Evolutionary conservation across 2,113 vertebrate genomes (phyloP), one percentile per base, ranked within the genome.

Genomic region (Acanthochromis polyacanthus): DNA sequence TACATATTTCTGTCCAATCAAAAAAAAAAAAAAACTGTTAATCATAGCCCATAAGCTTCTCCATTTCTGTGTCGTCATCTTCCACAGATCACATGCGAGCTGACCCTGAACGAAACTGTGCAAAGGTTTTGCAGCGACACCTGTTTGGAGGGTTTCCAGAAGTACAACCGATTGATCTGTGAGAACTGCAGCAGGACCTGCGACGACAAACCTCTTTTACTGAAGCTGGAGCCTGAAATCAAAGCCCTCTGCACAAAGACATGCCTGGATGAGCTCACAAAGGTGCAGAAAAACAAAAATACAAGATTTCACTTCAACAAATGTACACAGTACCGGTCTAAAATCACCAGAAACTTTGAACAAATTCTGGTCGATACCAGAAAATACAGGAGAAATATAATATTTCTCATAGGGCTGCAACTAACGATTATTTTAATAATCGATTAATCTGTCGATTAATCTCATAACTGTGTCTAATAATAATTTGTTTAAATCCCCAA

Each of bases 91-190:
- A 92, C 93, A 16, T 95, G 96, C 5, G 96, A 97, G 87, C 93
- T 98, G 70, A 96, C 95, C 69, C 95, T 97, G 77, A 93, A 96
- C 67, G 94, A 95, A 0, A 85, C 81, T 0, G 85, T 96, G 14
- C 94, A 96, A 87, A 96, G 94, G 89, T 96, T 98, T 52, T 99
- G 97, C 94, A 96, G 96, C 0, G 92, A 96, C 6, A 75, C 83
- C 70, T 99, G 97, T 36, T 95, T 98, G 80, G 95, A 94, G 20
- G 93, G 93, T 72, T 99, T 97, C 90, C 94, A 96, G 28, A 92
- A 93, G 0, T 93, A 95, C 23, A 96, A 96, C 84, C 93, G 95
- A 92, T 95, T 95, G 75, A 94, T 93, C 87, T 99, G 97, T 80
- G 94, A 95, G 72, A 95, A 94, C 46, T 99, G 97, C 22, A 94